A percentile compares a stretch with the other conserved stretches of the same genome.
Conservation (phyloP, 2,888 invertebrate genomes). For the Nasonia oneida region DNA sequence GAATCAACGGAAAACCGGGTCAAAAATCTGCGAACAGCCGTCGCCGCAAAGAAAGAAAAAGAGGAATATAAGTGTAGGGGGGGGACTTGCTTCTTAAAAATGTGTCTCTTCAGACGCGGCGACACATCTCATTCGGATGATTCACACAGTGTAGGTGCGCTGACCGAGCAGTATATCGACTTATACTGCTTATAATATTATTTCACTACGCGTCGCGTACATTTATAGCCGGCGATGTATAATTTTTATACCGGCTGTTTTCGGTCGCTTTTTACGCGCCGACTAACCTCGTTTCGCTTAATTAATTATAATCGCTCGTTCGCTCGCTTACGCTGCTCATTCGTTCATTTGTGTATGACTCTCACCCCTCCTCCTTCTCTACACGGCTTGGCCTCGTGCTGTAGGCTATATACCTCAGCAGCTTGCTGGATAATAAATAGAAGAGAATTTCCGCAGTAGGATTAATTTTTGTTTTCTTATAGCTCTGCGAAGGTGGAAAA, state of each 20-base stretch:
- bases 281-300: conserved; percentile 49
- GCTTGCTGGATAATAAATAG: not conserved
- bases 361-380: not conserved
- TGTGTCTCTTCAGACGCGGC: not conserved
- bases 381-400: conserved; percentile 27
- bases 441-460: not conserved
- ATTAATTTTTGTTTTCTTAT: not conserved
- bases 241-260: not conserved
- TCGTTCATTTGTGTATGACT: not conserved
- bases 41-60: not conserved
- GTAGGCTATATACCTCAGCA: not conserved
- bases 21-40: conserved; percentile 16
- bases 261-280: conserved; percentile 31
- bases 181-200: no score
- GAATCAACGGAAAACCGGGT: conserved; percentile 41
- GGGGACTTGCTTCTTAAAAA: not conserved
- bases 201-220: no score
- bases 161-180: not conserved
- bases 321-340: not conserved
- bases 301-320: conserved; percentile 41
- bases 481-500: not conserved
- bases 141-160: conserved; percentile 5
- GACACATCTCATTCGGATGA: not conserved
- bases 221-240: not conserved
- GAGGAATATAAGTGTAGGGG: not conserved